Evolutionary conservation across 92 coral and sea anemone genomes (phyloP).

Genomic region (Epizoanthus scotinus): DNA sequence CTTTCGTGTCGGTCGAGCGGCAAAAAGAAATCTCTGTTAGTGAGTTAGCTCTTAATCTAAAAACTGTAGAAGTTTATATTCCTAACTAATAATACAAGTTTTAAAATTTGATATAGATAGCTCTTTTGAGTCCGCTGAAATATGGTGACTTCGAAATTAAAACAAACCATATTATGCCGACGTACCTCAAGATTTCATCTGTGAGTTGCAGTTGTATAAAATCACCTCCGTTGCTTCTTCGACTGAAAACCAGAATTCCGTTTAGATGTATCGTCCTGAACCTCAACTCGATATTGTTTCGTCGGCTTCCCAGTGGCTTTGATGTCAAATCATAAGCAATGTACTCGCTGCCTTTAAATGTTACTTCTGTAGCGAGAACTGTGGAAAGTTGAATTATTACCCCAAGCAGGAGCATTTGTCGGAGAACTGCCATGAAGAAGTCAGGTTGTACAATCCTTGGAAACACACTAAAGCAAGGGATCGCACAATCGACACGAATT

Average conservation of each 20-base stretch:
- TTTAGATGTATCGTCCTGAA: constrained; percentile 27
- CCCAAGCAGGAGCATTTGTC: neutral
- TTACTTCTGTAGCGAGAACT: constrained; percentile 14
- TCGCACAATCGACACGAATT: neutral
- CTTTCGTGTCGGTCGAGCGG: too few species aligned
- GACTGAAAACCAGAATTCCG: constrained; percentile 35
- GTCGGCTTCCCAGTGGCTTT: neutral
- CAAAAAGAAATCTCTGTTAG: too few species aligned
- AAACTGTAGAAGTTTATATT: too few species aligned
- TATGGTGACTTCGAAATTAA: too few species aligned
- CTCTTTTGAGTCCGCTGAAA: too few species aligned
- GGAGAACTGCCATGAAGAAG: constrained; percentile 10
- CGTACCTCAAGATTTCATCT: constrained; percentile 30
- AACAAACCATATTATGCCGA: neutral
- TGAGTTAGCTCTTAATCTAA: too few species aligned
- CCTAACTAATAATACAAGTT: too few species aligned
- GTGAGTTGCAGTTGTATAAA: constrained; percentile 13
- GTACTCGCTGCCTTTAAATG: constrained; percentile 27
- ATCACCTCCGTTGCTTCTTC: constrained; percentile 23
- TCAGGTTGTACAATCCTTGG: neutral
- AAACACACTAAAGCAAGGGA: neutral
- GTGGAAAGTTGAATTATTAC: constrained; percentile 15
- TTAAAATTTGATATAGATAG: too few species aligned
- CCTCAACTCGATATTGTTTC: neutral
- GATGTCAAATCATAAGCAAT: constrained; percentile 14